Percentiles rank a stretch among this genome's conserved stretches.
Evolutionary conservation across 1,140 invertebrate species (phyloP).

Genomic region (Atta texana): DNA sequence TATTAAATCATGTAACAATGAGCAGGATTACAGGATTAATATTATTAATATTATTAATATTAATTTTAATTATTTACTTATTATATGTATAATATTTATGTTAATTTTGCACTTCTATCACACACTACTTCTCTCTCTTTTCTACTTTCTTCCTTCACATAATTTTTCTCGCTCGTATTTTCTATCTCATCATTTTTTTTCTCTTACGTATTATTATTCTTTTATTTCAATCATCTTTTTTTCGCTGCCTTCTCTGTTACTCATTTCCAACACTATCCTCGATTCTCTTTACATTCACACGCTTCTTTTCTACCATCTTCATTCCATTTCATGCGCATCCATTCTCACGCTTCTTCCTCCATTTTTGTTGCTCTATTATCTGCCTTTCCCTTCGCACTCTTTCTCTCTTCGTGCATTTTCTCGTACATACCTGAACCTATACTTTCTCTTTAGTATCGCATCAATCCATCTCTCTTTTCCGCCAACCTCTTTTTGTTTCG

Average conservation of each 20-base stretch:
- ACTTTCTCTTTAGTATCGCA: not conserved
- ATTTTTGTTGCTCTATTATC: not conserved
- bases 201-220: not conserved
- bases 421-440: slow-evolving; percentile 30
- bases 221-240: not conserved
- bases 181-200: slow-evolving; percentile 1
- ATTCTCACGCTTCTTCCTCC: slow-evolving; percentile 52
- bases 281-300: slow-evolving; percentile 39
- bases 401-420: slow-evolving; percentile 26
- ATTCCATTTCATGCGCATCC: not conserved
- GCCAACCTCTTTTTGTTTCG: slow-evolving; percentile 34
- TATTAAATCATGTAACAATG: too few species aligned
- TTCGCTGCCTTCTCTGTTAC: slow-evolving; percentile 1
- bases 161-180: not conserved
- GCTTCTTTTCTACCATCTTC: slow-evolving; percentile 35
- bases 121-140: not conserved
- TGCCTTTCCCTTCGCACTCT: slow-evolving; percentile 37
- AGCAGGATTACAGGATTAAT: too few species aligned
- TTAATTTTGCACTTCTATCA: not conserved
- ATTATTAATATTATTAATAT: too few species aligned
- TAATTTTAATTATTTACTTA: too few species aligned
- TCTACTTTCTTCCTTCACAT: not conserved
- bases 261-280: slow-evolving; percentile 17
- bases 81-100: not conserved
- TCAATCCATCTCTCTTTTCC: slow-evolving; percentile 42